phyloP scores from a whole-genome alignment of 2,797 vertebrate genomes.

The Morus bassanus region DNA sequence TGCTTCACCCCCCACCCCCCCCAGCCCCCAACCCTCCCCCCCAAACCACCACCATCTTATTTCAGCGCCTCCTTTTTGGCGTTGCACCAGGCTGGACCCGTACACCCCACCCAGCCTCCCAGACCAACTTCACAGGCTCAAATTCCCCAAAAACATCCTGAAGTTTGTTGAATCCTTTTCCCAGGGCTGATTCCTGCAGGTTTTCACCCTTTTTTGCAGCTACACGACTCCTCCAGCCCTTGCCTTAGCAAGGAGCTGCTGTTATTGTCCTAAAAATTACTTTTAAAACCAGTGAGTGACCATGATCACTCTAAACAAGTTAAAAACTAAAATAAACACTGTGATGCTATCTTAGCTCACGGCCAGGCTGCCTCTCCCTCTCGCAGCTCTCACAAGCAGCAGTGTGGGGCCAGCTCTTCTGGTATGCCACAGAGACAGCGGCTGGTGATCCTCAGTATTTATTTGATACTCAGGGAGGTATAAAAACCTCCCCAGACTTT shows the following conservation, averaged over 20 bases:
- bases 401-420: fast-evolving
- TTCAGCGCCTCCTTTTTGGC: not conserved
- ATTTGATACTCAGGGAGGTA: not conserved
- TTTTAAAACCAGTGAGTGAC: not conserved
- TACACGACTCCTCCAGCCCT: fast-evolving
- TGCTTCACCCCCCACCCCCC: not conserved
- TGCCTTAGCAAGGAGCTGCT: not conserved
- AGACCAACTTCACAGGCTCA: not conserved
- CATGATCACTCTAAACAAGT: fast-evolving
- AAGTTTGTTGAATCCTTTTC: not conserved
- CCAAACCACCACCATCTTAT: too few species aligned
- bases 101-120: not conserved
- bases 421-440: fast-evolving
- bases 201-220: not conserved
- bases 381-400: not conserved
- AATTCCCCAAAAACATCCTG: not conserved
- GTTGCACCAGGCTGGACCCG: fast-evolving
- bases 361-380: not conserved
- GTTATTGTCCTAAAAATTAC: not conserved
- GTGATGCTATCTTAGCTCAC: not conserved
- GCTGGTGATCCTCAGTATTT: not conserved
- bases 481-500: not conserved
- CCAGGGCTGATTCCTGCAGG: too few species aligned
- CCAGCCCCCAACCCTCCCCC: too few species aligned
- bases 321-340: not conserved